Conservation (phyloP, 2,888 invertebrate species). For the Parapristionchus giblindavisi region DNA sequence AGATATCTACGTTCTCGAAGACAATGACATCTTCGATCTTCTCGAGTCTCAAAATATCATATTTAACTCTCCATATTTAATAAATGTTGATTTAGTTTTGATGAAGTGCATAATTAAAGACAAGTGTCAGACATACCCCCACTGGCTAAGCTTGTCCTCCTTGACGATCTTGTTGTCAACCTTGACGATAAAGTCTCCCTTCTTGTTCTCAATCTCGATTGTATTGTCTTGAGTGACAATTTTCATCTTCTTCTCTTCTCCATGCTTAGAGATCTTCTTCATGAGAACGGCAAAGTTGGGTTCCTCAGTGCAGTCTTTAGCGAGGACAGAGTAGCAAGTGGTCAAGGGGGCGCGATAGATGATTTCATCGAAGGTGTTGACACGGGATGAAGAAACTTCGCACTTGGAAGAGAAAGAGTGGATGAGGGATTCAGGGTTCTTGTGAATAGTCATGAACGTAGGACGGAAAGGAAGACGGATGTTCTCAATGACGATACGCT, state of each 20-base stretch:
- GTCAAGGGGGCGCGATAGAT: slow-evolving; percentile 60
- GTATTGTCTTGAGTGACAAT: slow-evolving; percentile 42
- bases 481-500: slow-evolving; percentile 49
- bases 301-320: slow-evolving; percentile 71
- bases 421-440: slow-evolving; percentile 30
- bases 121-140: slow-evolving; percentile 16
- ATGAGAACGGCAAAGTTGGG: slow-evolving; percentile 70
- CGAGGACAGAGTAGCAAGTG: slow-evolving; percentile 70
- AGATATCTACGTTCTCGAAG: slow-evolving; percentile 53
- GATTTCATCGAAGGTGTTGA: slow-evolving; percentile 68
- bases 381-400: slow-evolving; percentile 47
- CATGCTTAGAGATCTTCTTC: slow-evolving; percentile 59
- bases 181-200: slow-evolving; percentile 42
- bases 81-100: not conserved
- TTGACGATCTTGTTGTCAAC: slow-evolving; percentile 55
- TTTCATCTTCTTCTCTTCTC: slow-evolving; percentile 49
- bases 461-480: slow-evolving; percentile 44
- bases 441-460: slow-evolving; percentile 33
- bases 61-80: not conserved
- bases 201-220: slow-evolving; percentile 41
- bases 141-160: slow-evolving; percentile 46
- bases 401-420: slow-evolving; percentile 41
- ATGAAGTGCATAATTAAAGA: not conserved
- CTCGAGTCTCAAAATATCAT: slow-evolving; percentile 46
- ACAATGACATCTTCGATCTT: slow-evolving; percentile 41